A percentile compares a stretch with the other conserved stretches of the same genome.
Evolutionary conservation across 2,797 vertebrate genomes (phyloP).

Genomic region (Rhodeus uyekii): DNA sequence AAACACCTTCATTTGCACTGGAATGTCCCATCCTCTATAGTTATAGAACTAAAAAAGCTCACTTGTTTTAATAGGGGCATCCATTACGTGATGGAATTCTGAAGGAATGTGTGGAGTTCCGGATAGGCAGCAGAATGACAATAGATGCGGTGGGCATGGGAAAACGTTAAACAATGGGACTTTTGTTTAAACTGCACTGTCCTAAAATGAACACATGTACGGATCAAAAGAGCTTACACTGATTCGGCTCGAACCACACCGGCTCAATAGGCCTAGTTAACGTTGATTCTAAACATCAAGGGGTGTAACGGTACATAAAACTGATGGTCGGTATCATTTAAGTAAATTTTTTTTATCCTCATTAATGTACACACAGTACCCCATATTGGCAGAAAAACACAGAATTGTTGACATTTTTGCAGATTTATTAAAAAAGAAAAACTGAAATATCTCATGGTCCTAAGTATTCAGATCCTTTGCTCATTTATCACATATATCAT

Average conservation of each 20-base stretch:
- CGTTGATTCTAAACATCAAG: not conserved
- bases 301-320: too few relatives aligned
- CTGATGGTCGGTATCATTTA: too few relatives aligned
- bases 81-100: slow-evolving; percentile 53
- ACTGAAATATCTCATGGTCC: too few relatives aligned
- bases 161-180: slow-evolving; percentile 50
- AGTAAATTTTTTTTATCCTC: too few relatives aligned
- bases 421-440: too few relatives aligned
- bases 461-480: too few relatives aligned
- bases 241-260: not conserved
- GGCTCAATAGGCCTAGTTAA: not conserved
- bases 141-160: slow-evolving; percentile 50
- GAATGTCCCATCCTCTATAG: slow-evolving; percentile 1
- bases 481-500: too few relatives aligned
- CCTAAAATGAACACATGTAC: slow-evolving; percentile 49
- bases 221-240: slow-evolving; percentile 18
- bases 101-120: slow-evolving; percentile 52
- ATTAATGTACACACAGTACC: too few relatives aligned
- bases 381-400: too few relatives aligned
- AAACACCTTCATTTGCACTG: not conserved
- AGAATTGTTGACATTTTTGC: too few relatives aligned
- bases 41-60: slow-evolving; percentile 25
- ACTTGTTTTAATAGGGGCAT: slow-evolving; percentile 40
- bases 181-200: slow-evolving; percentile 46
- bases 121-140: slow-evolving; percentile 45